A percentile compares a stretch with the other conserved stretches of the same genome.
These are phyloP conservation scores for Eubasilissa splendida DNA, from an alignment of 2,888 invertebrate genomes.

Conservation along the genomic window DNA sequence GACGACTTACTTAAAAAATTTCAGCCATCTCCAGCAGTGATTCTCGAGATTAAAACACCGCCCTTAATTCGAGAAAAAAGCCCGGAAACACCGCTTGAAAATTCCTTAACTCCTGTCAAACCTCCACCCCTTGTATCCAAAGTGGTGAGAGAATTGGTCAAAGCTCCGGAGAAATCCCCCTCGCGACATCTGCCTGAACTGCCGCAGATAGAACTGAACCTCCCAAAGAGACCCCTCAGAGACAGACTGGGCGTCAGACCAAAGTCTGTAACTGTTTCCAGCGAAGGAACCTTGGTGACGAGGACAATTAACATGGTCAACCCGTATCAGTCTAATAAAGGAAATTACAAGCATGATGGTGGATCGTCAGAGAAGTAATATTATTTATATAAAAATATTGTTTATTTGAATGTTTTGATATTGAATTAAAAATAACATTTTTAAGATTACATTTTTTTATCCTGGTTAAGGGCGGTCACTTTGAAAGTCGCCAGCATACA, in stretches of 20 bases:
- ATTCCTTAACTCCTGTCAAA: conserved; percentile 58
- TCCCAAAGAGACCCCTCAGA: conserved; percentile 70
- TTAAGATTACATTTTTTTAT: too few relatives aligned
- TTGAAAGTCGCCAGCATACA: too few relatives aligned
- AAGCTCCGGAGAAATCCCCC: conserved; percentile 42
- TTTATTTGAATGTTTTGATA: too few relatives aligned
- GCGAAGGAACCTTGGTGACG: conserved; percentile 21
- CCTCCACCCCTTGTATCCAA: conserved; percentile 37
- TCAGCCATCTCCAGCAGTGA: neutral
- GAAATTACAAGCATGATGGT: conserved; percentile 12
- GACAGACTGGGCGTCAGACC: conserved; percentile 65
- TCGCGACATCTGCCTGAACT: conserved; percentile 60
- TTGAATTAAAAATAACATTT: too few relatives aligned
- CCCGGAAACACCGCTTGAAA: conserved; percentile 57
- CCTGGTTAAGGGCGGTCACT: too few relatives aligned
- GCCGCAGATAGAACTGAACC: conserved; percentile 69
- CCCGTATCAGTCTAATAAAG: conserved; percentile 39
- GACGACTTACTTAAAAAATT: too few relatives aligned
- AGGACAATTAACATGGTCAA: conserved; percentile 49
- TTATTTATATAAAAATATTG: too few relatives aligned
- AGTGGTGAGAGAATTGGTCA: conserved; percentile 11
- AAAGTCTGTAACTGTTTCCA: conserved; percentile 4
- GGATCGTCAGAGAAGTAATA: neutral
- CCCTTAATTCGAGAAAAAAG: neutral
- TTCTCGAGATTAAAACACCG: conserved; percentile 13